phyloP scores from a whole-genome alignment of 2,797 vertebrate genomes.

The Galaxias olidus region DNA sequence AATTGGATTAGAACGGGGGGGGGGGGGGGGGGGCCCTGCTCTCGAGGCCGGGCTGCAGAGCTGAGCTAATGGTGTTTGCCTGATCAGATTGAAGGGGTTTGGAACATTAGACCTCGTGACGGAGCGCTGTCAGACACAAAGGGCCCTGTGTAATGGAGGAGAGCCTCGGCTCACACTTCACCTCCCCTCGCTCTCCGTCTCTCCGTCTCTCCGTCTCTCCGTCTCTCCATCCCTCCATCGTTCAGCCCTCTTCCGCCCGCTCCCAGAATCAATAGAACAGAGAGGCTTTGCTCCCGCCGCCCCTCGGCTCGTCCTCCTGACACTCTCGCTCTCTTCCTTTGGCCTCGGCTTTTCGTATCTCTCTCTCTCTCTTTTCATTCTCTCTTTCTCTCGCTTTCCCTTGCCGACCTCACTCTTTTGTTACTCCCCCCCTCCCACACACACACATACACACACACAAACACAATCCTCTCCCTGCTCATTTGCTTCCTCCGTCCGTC shows the following conservation, averaged over 20 bases:
- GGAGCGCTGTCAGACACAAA: constrained; percentile 35
- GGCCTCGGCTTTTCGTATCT: constrained; percentile 25
- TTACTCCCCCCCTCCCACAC: constrained; percentile 19
- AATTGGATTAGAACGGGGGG: constrained; percentile 55
- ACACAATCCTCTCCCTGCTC: neutral
- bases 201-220: constrained; percentile 29
- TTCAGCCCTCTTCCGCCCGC: constrained; percentile 18
- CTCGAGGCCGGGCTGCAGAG: constrained; percentile 6
- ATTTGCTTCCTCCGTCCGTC: neutral
- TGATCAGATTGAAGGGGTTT: constrained; percentile 38
- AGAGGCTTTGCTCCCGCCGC: neutral
- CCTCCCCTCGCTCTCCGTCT: constrained; percentile 18
- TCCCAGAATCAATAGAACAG: constrained; percentile 27
- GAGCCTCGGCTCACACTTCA: constrained; percentile 32
- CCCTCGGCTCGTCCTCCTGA: constrained; percentile 17
- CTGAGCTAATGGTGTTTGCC: constrained; percentile 19
- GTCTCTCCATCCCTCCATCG: constrained; percentile 27
- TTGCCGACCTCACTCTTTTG: constrained; percentile 27
- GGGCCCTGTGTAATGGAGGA: constrained; percentile 28
- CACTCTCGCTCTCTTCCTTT: neutral
- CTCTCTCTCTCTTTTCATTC: constrained; percentile 19
- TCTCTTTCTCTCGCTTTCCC: constrained; percentile 35
- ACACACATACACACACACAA: neutral
- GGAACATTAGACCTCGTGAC: constrained; percentile 47
- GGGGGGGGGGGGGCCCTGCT: neutral